phyloP scores from a whole-genome alignment of 1,140 invertebrate species.

The Listronotus bonariensis region DNA sequence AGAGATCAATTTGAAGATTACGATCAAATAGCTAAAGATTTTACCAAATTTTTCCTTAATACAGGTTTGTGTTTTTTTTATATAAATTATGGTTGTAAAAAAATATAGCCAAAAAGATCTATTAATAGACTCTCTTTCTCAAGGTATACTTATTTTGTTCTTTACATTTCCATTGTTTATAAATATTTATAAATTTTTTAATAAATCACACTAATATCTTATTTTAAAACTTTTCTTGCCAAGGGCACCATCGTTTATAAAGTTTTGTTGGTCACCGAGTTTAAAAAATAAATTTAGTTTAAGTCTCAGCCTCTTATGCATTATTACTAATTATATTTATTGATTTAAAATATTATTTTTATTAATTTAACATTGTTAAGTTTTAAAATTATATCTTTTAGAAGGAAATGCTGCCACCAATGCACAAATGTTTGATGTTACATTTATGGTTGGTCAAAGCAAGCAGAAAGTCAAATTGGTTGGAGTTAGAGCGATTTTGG shows the following conservation, averaged over 20 bases:
- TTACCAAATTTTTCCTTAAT: slow-evolving; percentile 86
- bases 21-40: slow-evolving; percentile 91
- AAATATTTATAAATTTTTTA: not conserved
- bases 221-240: too few relatives aligned
- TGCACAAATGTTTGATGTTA: slow-evolving; percentile 85
- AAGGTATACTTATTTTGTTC: not conserved
- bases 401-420: slow-evolving; percentile 72
- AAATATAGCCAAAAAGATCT: too few relatives aligned
- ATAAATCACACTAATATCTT: too few relatives aligned
- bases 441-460: slow-evolving; percentile 87
- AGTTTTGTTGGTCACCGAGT: too few relatives aligned
- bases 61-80: slow-evolving; percentile 45
- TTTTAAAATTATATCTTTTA: slow-evolving; percentile 12
- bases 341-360: too few relatives aligned
- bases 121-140: too few relatives aligned
- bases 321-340: too few relatives aligned
- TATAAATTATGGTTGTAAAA: not conserved
- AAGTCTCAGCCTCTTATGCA: too few relatives aligned
- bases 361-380: too few relatives aligned
- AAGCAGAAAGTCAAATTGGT: slow-evolving; percentile 88
- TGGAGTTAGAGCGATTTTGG: slow-evolving; percentile 87
- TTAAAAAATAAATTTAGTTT: too few relatives aligned
- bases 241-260: too few relatives aligned
- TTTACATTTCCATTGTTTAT: not conserved
- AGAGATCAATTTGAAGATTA: slow-evolving; percentile 92